Base-by-base conservation (phyloP, 37 sponge, comb jelly and placozoan species). In the Sycon ciliatum region DNA sequence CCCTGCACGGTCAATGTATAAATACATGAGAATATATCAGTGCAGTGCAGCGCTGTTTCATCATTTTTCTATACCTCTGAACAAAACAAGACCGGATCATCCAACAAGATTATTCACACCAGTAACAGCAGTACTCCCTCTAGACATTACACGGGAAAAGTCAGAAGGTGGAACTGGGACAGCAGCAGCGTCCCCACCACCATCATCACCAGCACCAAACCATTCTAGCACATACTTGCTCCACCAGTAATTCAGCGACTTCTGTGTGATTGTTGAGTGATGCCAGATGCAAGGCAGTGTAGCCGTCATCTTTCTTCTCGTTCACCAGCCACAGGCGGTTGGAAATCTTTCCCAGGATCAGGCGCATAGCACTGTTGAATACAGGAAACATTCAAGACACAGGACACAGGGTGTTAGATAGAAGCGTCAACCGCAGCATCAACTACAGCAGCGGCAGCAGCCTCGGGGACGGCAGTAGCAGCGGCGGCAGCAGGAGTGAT, bases 251-350 rank as follows among this genome's bases (percentile, higher is more conserved):
- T 39, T 93, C 88, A 3, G 90, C 81, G 0, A 89, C 94, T 55
- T 81, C 86, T 72, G 82, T 56, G 84, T 93, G 90, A 55, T 89
- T 93, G 80, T 93, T 93, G 32, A 93, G 80, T 0, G 90, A 79
- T 4, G 94, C 84, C 20, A 93, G 80, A 34, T 93, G 94, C 7
- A 93, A 80, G 1, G 94, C 86, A 34, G 94, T 84, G 75, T 84
- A 93, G 7, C 94, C 94, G 46, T 93, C 94, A 22, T 85, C 87
- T 62, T 93, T 93, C 30, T 84, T 65, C 28, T 79, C 82, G 32
- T 89, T 76, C 34, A 93, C 68, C 53, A 73, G 49, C 31, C 79
- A 60, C 11, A 60, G 63, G 63, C 63, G 63, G n/a, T n/a, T n/a
- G 26, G 69, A 57, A 2, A 81, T 57, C 55, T 69, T 32, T n/a